Conservation (phyloP, 2,888 invertebrate species). For the Nesidiocoris tenuis region DNA sequence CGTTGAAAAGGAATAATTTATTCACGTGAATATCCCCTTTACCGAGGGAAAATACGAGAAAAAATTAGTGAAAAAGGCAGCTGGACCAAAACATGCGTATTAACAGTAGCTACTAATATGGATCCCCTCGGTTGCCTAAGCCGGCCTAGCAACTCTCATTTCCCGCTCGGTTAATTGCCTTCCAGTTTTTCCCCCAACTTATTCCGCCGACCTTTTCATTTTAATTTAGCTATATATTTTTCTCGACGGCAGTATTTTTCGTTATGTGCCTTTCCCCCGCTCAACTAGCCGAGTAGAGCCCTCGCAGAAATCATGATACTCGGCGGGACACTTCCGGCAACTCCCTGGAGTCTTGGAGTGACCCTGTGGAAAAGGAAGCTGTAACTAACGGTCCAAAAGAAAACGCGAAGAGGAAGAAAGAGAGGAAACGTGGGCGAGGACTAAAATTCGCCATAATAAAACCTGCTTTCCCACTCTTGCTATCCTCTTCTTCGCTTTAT, state of each 20-base stretch:
- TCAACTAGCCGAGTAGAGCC: not conserved
- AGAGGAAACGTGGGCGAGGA: not conserved
- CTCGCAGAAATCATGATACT: not conserved
- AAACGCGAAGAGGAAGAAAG: not conserved
- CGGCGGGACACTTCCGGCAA: not conserved
- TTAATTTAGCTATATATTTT: not conserved
- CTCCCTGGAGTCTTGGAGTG: not conserved
- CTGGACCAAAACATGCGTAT: not conserved
- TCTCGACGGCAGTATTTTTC: not conserved
- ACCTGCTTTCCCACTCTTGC: not conserved
- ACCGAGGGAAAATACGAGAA: not conserved
- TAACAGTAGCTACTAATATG: not conserved
- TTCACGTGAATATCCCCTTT: not conserved
- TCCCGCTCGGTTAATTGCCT: not conserved
- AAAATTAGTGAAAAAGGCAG: not conserved
- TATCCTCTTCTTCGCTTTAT: constrained; percentile 28
- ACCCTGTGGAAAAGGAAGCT: not conserved
- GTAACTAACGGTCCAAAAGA: constrained; percentile 1
- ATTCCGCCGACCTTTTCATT: not conserved
- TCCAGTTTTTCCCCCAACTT: not conserved
- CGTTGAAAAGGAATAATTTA: not conserved
- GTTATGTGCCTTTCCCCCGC: not conserved
- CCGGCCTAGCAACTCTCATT: not conserved
- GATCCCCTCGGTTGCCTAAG: not conserved
- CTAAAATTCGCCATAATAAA: constrained; percentile 19